Conservation (phyloP, 2,113 vertebrate genomes). For the Morone chrysops region DNA sequence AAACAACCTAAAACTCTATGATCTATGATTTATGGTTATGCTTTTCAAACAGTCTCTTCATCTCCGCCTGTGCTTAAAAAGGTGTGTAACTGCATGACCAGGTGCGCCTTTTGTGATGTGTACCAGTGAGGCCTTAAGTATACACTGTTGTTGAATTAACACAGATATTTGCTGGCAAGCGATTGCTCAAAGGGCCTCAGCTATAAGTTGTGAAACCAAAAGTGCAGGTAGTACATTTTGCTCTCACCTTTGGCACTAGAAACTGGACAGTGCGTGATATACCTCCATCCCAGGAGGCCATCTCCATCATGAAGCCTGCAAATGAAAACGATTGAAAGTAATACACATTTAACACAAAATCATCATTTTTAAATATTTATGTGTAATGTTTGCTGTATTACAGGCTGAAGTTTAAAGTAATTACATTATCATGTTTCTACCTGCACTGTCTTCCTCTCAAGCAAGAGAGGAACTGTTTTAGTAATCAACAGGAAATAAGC, state of each 20-base stretch:
- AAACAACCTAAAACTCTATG: constrained; percentile 20
- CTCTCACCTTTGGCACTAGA: constrained; percentile 93
- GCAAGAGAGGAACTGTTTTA: neutral
- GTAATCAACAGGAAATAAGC: neutral
- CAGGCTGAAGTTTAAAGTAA: neutral
- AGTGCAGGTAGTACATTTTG: neutral
- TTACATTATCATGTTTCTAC: too few relatives aligned
- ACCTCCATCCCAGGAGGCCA: constrained; percentile 99
- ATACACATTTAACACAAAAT: neutral
- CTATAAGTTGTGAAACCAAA: neutral
- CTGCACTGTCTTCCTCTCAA: neutral
- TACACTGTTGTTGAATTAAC: constrained; percentile 28
- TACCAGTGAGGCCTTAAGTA: constrained; percentile 13
- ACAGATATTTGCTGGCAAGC: constrained; percentile 5
- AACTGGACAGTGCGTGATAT: constrained; percentile 98
- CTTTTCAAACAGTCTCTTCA: constrained; percentile 40
- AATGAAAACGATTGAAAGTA: constrained; percentile 10
- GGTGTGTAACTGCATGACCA: constrained; percentile 33
- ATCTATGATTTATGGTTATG: constrained; percentile 40
- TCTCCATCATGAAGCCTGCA: constrained; percentile 99
- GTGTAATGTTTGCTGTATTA: neutral
- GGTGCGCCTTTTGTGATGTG: constrained; percentile 62
- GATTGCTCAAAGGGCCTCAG: constrained; percentile 4
- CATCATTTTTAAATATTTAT: neutral
- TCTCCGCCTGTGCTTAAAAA: neutral